phyloP scores from a whole-genome alignment of 2,797 vertebrate genomes.

The Hoplostethus mediterraneus region DNA sequence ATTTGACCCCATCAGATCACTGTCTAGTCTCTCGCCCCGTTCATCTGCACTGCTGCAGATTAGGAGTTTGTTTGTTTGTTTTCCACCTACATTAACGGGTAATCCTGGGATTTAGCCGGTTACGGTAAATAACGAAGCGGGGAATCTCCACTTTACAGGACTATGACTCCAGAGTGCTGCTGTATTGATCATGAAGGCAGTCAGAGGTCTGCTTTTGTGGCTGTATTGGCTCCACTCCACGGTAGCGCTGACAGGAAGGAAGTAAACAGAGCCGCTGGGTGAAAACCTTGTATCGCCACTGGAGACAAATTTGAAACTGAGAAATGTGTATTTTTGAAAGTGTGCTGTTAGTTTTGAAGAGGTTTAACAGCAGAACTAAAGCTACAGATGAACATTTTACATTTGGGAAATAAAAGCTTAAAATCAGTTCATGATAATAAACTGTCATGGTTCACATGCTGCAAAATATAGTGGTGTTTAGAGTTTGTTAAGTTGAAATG shows the following conservation, averaged over 20 bases:
- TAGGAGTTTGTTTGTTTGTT: background rate
- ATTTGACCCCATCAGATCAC: background rate
- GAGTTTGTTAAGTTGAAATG: too few species aligned
- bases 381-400: too few species aligned
- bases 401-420: too few species aligned
- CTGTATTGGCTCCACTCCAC: conserved; percentile 16
- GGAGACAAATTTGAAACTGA: too few species aligned
- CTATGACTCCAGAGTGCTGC: conserved; percentile 22
- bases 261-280: background rate
- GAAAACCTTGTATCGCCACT: too few species aligned
- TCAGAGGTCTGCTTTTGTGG: conserved; percentile 7
- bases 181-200: conserved; percentile 46
- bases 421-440: too few species aligned
- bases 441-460: too few species aligned
- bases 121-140: conserved; percentile 39
- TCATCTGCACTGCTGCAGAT: background rate
- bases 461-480: too few species aligned
- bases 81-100: conserved; percentile 7
- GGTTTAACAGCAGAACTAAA: too few species aligned
- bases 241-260: conserved; percentile 2
- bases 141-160: conserved; percentile 35
- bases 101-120: conserved; percentile 16
- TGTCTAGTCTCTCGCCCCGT: background rate
- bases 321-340: too few species aligned
- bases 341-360: too few species aligned